Base-by-base conservation (phyloP, 2,797 vertebrate genomes). In the Pristis pectinata region DNA sequence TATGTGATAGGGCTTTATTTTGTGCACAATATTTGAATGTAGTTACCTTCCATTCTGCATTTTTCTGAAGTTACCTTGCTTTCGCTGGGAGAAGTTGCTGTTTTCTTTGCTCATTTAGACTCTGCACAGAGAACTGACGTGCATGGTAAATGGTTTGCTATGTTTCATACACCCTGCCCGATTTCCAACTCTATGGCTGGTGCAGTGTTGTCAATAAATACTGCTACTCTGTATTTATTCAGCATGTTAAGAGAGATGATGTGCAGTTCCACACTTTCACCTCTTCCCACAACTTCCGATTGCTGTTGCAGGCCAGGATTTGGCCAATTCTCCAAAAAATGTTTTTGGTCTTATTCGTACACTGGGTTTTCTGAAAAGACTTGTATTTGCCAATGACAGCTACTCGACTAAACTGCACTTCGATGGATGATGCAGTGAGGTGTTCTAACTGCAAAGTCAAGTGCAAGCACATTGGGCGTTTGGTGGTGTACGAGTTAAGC, bases 321-420 rank as follows among this genome's bases (percentile, higher is more conserved):
- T n/a, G 64, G 87, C 87, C 64, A 37, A 22, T 41, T 91, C 64
- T 91, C 87, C 59, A 64, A 91, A 91, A 91, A 64, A 67, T 61
- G 1, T 41, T n/a, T 56, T 59, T 10, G 41, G 59, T 49, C 17
- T n/a, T 2, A n/a, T 91, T 64, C 41, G 22, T 64, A 64, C 15
- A 9, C 17, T 22, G 3, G 4, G n/a, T 67, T 91, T 91, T 91
- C n/a, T 41, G 17, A 24, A 59, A 67, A 22, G 34, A 59, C 34
- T 89, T 37, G 34, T 10, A 59, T 19, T 91, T 27, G 17, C 8
- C 3, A 27, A n/a, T 91, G 34, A 61, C 19, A 67, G 9, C 17
- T 24, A 91, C 34, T 8, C 6, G 15, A 53, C 82, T 30, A 34
- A 34, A n/a, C 44, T 83, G 80, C 44, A 53, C 80, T 83, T 44